These are phyloP conservation scores for Chelonus formosanus DNA, from an alignment of 2,888 invertebrate species.

Conservation along the genomic window DNA sequence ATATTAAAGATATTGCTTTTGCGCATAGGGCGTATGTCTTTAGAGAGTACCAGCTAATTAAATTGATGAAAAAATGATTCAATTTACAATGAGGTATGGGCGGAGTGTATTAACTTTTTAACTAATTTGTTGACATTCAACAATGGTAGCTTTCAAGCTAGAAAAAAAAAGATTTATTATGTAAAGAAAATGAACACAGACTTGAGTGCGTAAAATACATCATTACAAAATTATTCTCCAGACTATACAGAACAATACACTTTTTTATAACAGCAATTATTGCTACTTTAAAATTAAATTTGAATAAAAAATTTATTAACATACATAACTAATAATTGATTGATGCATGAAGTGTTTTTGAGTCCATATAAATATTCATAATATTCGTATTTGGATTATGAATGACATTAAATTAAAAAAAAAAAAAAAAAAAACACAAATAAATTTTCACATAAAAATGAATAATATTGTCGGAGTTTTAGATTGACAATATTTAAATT, in stretches of 20 bases:
- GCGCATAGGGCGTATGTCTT: constrained; percentile 56
- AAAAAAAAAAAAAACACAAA: no score
- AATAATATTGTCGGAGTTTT: constrained; percentile 27
- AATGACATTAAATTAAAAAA: constrained; percentile 15
- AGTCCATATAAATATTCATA: background rate
- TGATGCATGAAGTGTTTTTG: no score
- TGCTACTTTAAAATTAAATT: constrained; percentile 2
- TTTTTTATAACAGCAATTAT: background rate
- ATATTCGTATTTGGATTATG: constrained; percentile 21
- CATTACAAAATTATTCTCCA: background rate
- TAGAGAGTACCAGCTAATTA: constrained; percentile 45
- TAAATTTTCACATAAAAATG: constrained; percentile 23
- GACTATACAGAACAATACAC: background rate
- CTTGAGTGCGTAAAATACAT: constrained; percentile 15
- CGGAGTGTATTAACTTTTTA: constrained; percentile 45
- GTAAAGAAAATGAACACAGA: constrained; percentile 9
- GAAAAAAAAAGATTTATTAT: constrained; percentile 30
- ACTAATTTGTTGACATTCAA: constrained; percentile 13
- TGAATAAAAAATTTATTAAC: background rate
- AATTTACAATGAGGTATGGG: constrained; percentile 49
- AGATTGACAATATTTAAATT: constrained; percentile 42
- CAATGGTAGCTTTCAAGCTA: background rate
- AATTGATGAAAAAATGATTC: constrained; percentile 10
- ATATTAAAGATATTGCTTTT: constrained; percentile 42
- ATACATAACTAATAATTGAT: no score